A percentile compares a stretch with the other conserved stretches of the same genome.
phyloP scores from a whole-genome alignment of 2,888 invertebrate genomes.

The Morpho achilles region DNA sequence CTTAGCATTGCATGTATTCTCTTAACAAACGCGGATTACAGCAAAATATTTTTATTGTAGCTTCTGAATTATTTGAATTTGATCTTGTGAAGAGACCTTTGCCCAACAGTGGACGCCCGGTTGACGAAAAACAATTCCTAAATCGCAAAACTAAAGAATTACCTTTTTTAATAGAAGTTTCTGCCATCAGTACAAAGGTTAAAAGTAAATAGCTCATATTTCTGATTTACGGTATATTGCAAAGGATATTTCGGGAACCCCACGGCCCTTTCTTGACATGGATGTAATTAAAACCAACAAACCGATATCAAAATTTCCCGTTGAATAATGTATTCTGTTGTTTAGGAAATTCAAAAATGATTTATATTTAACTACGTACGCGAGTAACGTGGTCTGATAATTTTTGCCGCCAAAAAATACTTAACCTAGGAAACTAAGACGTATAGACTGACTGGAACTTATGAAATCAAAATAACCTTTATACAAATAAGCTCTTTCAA shows the following conservation, averaged over 20 bases:
- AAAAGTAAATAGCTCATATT: slow-evolving; percentile 18
- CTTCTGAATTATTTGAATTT: too few species aligned
- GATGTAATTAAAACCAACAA: slow-evolving; percentile 12
- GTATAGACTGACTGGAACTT: too few species aligned
- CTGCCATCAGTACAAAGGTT: slow-evolving; percentile 15
- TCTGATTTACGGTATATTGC: slow-evolving; percentile 22
- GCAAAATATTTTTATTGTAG: too few species aligned
- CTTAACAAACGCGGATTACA: too few species aligned
- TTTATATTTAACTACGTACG: neutral
- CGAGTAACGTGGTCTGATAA: too few species aligned
- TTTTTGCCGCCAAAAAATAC: too few species aligned
- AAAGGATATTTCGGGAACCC: slow-evolving; percentile 14
- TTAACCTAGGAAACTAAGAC: too few species aligned
- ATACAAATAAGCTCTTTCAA: too few species aligned
- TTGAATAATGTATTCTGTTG: slow-evolving; percentile 4
- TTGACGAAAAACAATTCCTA: neutral
- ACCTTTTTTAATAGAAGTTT: neutral
- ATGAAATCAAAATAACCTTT: too few species aligned
- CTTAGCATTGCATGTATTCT: too few species aligned
- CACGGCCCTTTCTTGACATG: slow-evolving; percentile 15
- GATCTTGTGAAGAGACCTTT: too few species aligned
- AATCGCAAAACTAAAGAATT: neutral
- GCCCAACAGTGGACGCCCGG: too few species aligned
- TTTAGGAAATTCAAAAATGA: slow-evolving; percentile 1
- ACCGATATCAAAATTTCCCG: slow-evolving; percentile 8